Conservation (phyloP, 2,888 invertebrate species). For the Teinopalpus imperialis region DNA sequence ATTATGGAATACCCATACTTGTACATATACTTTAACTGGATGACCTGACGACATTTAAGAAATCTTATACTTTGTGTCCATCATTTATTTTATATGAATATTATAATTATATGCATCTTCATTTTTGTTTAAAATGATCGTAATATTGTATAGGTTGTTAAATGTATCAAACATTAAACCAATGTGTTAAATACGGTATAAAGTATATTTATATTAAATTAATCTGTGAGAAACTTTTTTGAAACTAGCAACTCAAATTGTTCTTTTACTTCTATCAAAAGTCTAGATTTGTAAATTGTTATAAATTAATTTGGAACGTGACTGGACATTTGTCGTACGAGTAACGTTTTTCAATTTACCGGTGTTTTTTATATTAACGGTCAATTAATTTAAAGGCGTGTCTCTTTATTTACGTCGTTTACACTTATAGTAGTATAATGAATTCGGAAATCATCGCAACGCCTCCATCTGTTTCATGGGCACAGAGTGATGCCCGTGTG, state of each 20-base stretch:
- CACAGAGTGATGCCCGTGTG: slow-evolving; percentile 91
- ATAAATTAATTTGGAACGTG: slow-evolving; percentile 21
- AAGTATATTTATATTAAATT: too few species aligned
- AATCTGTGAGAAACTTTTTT: slow-evolving; percentile 14
- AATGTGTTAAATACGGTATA: too few species aligned
- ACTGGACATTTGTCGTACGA: slow-evolving; percentile 4
- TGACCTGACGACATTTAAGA: too few species aligned
- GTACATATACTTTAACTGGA: too few species aligned
- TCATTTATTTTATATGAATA: too few species aligned
- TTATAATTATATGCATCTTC: too few species aligned
- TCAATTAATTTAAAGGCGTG: slow-evolving; percentile 22
- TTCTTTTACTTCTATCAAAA: slow-evolving; percentile 21
- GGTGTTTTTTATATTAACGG: slow-evolving; percentile 6
- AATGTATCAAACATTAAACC: too few species aligned
- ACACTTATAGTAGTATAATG: slow-evolving; percentile 28
- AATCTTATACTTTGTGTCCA: too few species aligned
- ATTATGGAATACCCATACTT: too few species aligned
- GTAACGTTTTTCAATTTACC: slow-evolving; percentile 13
- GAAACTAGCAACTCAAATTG: slow-evolving; percentile 17
- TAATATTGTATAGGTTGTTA: too few species aligned
- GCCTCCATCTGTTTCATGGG: slow-evolving; percentile 94
- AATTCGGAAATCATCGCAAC: slow-evolving; percentile 31
- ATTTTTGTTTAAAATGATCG: too few species aligned
- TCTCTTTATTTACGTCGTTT: background rate
- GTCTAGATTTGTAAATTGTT: slow-evolving; percentile 16